Evolutionary conservation across 2,888 invertebrate genomes (phyloP).

Genomic region (Penaeus monodon): DNA sequence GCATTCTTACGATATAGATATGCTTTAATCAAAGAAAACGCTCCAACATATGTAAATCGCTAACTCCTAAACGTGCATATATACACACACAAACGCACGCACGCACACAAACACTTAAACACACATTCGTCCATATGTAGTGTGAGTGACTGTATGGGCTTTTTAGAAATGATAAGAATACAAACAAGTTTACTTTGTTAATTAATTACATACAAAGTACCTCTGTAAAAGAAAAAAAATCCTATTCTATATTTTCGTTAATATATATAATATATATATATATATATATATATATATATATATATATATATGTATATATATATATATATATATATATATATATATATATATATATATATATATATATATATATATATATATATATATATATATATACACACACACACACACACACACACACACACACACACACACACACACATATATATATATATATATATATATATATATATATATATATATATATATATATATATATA

Average conservation of each 20-base stretch:
- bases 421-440: neutral
- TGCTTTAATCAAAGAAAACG: too few relatives aligned
- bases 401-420: neutral
- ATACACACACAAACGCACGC: neutral
- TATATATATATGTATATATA: neutral
- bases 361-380: neutral
- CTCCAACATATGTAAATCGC: too few relatives aligned
- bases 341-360: too few relatives aligned
- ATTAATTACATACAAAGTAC: too few relatives aligned
- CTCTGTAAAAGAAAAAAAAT: too few relatives aligned
- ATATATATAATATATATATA: neutral
- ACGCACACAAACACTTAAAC: neutral
- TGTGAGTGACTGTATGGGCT: too few relatives aligned
- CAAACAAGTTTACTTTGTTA: too few relatives aligned
- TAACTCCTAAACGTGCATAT: neutral
- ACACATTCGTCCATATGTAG: neutral
- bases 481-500: too few relatives aligned
- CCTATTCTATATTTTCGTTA: too few relatives aligned
- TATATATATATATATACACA: neutral
- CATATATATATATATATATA: neutral
- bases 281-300: neutral
- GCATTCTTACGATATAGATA: too few relatives aligned
- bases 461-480: neutral
- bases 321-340: neutral
- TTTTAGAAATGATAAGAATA: too few relatives aligned